Percentiles rank a stretch among this genome's conserved stretches.
Conservation (phyloP, 2,797 vertebrate genomes). For the Etheostoma nigrum region DNA sequence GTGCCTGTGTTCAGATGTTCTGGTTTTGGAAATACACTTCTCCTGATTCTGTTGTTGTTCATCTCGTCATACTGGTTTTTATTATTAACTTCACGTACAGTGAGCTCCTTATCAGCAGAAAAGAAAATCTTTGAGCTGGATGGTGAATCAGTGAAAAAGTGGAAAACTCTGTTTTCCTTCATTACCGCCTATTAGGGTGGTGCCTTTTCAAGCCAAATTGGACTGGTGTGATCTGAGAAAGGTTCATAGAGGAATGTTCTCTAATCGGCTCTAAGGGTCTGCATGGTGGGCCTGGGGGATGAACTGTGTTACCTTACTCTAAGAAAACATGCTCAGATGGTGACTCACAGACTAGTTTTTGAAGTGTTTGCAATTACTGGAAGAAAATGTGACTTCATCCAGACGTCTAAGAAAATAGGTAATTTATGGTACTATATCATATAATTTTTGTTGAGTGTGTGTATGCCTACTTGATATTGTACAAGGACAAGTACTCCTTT, state of each 20-base stretch:
- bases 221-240: slow-evolving; percentile 70
- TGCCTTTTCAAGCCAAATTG: slow-evolving; percentile 75
- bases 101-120: slow-evolving; percentile 36
- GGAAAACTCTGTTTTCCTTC: slow-evolving; percentile 75
- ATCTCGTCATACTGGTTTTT: slow-evolving; percentile 6
- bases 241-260: slow-evolving; percentile 66
- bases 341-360: slow-evolving; percentile 46
- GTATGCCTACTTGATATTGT: not conserved
- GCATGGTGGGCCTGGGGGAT: slow-evolving; percentile 42
- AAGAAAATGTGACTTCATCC: slow-evolving; percentile 28
- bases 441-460: not conserved
- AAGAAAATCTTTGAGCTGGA: slow-evolving; percentile 43
- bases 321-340: slow-evolving; percentile 47
- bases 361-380: slow-evolving; percentile 25
- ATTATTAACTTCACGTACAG: slow-evolving; percentile 45
- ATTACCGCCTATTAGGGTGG: slow-evolving; percentile 71
- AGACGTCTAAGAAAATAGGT: slow-evolving; percentile 12
- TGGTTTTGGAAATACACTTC: slow-evolving; percentile 15
- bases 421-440: not conserved
- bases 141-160: slow-evolving; percentile 60
- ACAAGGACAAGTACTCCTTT: not conserved
- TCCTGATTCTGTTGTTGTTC: slow-evolving; percentile 6
- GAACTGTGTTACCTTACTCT: slow-evolving; percentile 57
- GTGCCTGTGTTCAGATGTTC: not conserved
- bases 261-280: slow-evolving; percentile 83